Base-by-base conservation (phyloP, 1,140 invertebrate species). In the Tetramorium alpestre region DNA sequence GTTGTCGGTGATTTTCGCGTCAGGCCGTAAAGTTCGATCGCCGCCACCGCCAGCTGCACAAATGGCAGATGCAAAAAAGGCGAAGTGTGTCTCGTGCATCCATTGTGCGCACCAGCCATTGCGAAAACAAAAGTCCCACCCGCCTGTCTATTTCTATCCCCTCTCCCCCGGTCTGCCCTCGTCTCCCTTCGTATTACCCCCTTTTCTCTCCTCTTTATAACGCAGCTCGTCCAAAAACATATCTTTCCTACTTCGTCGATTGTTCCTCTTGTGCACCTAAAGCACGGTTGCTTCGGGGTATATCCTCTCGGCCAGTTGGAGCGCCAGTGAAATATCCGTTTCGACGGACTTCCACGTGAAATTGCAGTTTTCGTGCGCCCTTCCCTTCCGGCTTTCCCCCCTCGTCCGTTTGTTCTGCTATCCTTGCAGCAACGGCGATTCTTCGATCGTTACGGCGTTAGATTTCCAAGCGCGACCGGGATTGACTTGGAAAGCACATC, bases 71-170 rank as follows among this genome's bases (percentile, higher is more conserved):
- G 67, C 78, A 87, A 78, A 87, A 82, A 82, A 81, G 41, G 51
- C 28, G 47, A 76, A 58, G 76, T 69, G 87, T 67, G 60, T 78
- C 65, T 69, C 33, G 73, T 58, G 86, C 88, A 90, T 22, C 22
- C 22, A 22, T 90, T 90, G 88, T 90, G 65, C 41, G 69, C 51
- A 38, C 22, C 28, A 5, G 75, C 56, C 41, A 51, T 58, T 44
- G 73, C 33, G 72, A 78, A 91, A 91, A 91, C 89, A 91, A 90
- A 90, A 91, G 89, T 91, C 64, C 22, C 60, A 25, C 25, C 54
- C 51, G 41, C 13, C 44, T 47, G 38, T 72, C 65, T 58, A 56
- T 82, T 25, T 81, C 64, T 67, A 51, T 18, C 44, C 16, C 16
- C 60, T 2, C 7, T 58, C n/a, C 18, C 60, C 28, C 2, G 65